phyloP scores from a whole-genome alignment of 92 coral and sea anemone species.

The Phenganax stokvisi region DNA sequence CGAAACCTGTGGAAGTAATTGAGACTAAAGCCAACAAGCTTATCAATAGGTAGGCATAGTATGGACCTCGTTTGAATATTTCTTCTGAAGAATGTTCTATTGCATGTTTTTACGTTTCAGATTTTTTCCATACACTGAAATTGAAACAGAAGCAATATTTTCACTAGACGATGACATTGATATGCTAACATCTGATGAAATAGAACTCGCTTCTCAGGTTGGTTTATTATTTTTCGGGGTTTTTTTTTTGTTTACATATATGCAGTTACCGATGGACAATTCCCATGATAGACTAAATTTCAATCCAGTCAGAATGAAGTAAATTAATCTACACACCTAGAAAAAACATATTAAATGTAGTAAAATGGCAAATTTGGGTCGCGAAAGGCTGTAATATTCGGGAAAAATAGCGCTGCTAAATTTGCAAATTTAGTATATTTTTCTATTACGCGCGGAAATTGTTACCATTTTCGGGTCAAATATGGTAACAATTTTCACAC shows the following conservation, averaged over 20 bases:
- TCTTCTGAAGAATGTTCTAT: not conserved
- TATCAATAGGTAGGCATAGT: constrained; percentile 68
- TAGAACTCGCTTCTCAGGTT: constrained; percentile 94
- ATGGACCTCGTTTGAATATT: not conserved
- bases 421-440: no score
- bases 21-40: constrained; percentile 83
- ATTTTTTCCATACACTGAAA: constrained; percentile 86
- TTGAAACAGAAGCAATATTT: constrained; percentile 95
- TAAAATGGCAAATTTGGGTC: no score
- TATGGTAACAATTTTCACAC: no score
- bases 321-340: no score
- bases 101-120: constrained; percentile 34
- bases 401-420: no score
- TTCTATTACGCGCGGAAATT: no score
- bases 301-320: no score
- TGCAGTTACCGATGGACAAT: not conserved
- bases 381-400: no score
- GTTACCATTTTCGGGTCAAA: no score
- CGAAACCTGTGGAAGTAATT: constrained; percentile 84
- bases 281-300: no score
- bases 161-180: constrained; percentile 95
- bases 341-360: no score
- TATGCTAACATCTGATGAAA: constrained; percentile 90
- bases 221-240: not conserved
- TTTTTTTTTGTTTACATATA: not conserved